Conservation (phyloP, 2,797 vertebrate genomes). For the Poecilia wingei region DNA sequence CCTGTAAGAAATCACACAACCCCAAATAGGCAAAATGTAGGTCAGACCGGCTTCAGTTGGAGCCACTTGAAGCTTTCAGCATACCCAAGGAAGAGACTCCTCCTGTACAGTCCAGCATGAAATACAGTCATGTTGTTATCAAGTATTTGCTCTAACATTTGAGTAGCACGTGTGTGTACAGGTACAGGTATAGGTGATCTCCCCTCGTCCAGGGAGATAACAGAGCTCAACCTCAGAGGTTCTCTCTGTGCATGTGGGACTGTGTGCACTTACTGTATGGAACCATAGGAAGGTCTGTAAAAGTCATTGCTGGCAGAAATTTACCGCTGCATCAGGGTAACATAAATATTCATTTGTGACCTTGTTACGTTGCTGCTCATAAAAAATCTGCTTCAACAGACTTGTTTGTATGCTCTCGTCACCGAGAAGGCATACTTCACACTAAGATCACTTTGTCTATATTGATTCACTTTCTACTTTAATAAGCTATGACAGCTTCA, state of each 20-base stretch:
- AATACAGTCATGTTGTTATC: background rate
- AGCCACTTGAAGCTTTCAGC: too few relatives aligned
- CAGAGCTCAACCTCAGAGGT: background rate
- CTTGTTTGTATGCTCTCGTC: background rate
- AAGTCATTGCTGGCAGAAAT: background rate
- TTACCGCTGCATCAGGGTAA: background rate
- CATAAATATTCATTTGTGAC: constrained; percentile 4
- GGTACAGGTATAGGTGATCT: too few relatives aligned
- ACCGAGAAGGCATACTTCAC: constrained; percentile 25
- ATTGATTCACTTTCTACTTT: background rate
- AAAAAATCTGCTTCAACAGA: background rate
- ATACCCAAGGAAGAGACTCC: too few relatives aligned
- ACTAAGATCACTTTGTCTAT: background rate
- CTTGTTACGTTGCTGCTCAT: background rate
- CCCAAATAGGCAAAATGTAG: background rate
- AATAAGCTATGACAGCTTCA: background rate
- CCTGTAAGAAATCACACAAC: background rate
- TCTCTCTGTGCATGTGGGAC: background rate
- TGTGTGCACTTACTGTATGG: background rate
- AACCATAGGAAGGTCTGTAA: background rate
- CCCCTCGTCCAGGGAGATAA: background rate
- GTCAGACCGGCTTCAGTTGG: too few relatives aligned
- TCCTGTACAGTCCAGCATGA: too few relatives aligned
- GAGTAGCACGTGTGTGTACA: background rate
- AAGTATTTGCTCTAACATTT: background rate